Conservation (phyloP, 2,797 vertebrate species). For the Cossypha polioptera region DNA sequence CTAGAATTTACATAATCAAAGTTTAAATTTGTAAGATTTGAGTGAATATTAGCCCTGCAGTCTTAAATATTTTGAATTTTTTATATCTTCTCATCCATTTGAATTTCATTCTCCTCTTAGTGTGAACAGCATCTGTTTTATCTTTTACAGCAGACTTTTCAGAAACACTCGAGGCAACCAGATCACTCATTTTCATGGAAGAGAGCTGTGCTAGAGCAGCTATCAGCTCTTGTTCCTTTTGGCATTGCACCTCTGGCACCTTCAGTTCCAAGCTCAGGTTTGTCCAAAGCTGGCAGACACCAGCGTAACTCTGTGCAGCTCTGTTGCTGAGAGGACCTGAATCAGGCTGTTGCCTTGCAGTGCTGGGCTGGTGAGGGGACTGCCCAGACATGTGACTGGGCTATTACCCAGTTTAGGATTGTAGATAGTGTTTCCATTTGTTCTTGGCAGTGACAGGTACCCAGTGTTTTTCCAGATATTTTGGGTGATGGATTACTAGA, state of each 20-base stretch:
- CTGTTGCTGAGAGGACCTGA: neutral
- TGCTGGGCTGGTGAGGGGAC: neutral
- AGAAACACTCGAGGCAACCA: neutral
- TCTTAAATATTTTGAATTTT: neutral
- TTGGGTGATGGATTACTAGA: neutral
- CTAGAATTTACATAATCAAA: slow-evolving; percentile 18
- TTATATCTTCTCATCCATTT: neutral
- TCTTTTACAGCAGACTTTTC: neutral
- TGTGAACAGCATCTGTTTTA: neutral
- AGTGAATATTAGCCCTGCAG: neutral
- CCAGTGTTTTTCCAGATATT: neutral
- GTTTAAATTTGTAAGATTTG: slow-evolving; percentile 2
- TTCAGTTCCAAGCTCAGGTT: neutral
- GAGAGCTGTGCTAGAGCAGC: neutral
- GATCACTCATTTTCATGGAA: neutral
- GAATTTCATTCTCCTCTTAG: neutral
- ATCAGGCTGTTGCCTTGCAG: neutral
- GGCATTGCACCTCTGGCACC: neutral
- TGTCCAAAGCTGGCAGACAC: neutral
- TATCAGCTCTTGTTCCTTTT: neutral
- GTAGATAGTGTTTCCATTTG: neutral
- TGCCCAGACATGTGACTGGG: neutral
- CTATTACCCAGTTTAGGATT: neutral
- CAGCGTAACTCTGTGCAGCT: rapidly evolving
- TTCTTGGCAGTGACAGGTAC: neutral